These are phyloP conservation scores for Malacosoma neustria DNA, from an alignment of 2,888 invertebrate species.

Conservation along the genomic window DNA sequence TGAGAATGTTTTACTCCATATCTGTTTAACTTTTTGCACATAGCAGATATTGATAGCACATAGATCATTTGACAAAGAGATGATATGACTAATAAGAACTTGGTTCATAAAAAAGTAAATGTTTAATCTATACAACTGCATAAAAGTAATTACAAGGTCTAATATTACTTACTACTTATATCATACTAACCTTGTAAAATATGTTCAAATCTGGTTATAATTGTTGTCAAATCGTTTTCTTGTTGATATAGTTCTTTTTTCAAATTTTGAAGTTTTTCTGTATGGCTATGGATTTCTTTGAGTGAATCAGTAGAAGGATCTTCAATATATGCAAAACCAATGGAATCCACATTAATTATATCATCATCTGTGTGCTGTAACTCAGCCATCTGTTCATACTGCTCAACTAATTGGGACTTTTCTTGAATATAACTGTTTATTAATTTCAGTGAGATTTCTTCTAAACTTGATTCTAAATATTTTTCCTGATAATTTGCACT, in stretches of 20 bases:
- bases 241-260: slow-evolving; percentile 77
- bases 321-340: slow-evolving; percentile 78
- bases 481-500: slow-evolving; percentile 73
- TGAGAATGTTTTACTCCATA: too few relatives aligned
- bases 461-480: slow-evolving; percentile 78
- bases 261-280: slow-evolving; percentile 76
- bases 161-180: too few relatives aligned
- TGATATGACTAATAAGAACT: too few relatives aligned
- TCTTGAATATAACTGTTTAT: slow-evolving; percentile 81
- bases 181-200: slow-evolving; percentile 43
- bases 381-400: slow-evolving; percentile 80
- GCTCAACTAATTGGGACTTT: slow-evolving; percentile 79
- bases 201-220: slow-evolving; percentile 48
- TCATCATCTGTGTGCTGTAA: slow-evolving; percentile 71
- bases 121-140: too few relatives aligned
- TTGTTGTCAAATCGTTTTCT: slow-evolving; percentile 74
- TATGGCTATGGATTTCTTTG: slow-evolving; percentile 78
- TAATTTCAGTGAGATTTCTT: slow-evolving; percentile 84
- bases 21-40: too few relatives aligned
- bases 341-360: slow-evolving; percentile 72
- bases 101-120: too few relatives aligned
- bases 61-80: too few relatives aligned
- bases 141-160: too few relatives aligned
- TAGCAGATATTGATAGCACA: too few relatives aligned
- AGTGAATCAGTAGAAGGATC: slow-evolving; percentile 75